phyloP scores from a whole-genome alignment of 1,140 invertebrate genomes.

The Brachionus koreanus region DNA sequence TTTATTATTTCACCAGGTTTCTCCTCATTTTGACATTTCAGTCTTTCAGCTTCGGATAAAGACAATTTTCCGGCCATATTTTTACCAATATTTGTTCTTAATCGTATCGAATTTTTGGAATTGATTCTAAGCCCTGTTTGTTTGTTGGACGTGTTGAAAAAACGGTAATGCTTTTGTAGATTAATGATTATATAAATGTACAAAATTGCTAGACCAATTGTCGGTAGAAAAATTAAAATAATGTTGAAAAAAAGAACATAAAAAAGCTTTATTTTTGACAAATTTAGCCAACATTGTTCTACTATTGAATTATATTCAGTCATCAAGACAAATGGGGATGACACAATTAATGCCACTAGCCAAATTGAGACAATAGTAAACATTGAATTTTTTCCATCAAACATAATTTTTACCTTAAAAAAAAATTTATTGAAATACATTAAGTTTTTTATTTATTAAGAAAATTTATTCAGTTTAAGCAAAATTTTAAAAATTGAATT shows the following conservation, averaged over 20 bases:
- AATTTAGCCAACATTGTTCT: neutral
- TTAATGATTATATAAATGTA: constrained; percentile 37
- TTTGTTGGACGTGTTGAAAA: constrained; percentile 1
- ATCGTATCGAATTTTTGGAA: neutral
- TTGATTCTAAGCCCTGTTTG: neutral
- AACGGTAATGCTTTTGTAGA: neutral
- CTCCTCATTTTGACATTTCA: neutral
- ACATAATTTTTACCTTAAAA: neutral
- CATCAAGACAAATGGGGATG: constrained; percentile 26
- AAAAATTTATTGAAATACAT: too few relatives aligned
- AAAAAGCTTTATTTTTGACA: neutral
- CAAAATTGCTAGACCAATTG: constrained; percentile 2
- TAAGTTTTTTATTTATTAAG: neutral
- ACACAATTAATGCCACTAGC: neutral
- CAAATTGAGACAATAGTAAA: constrained; percentile 14
- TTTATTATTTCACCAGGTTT: neutral
- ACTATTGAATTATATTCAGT: neutral
- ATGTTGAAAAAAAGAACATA: constrained; percentile 17
- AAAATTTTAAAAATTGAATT: neutral
- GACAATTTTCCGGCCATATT: neutral
- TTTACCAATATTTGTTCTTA: neutral
- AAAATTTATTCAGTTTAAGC: neutral
- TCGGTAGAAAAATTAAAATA: constrained; percentile 9
- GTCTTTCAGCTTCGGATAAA: neutral
- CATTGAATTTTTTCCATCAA: neutral